Evolutionary conservation across 2,888 invertebrate genomes (phyloP), one percentile per base, ranked within the genome.

Genomic region (Pyralis farinalis): DNA sequence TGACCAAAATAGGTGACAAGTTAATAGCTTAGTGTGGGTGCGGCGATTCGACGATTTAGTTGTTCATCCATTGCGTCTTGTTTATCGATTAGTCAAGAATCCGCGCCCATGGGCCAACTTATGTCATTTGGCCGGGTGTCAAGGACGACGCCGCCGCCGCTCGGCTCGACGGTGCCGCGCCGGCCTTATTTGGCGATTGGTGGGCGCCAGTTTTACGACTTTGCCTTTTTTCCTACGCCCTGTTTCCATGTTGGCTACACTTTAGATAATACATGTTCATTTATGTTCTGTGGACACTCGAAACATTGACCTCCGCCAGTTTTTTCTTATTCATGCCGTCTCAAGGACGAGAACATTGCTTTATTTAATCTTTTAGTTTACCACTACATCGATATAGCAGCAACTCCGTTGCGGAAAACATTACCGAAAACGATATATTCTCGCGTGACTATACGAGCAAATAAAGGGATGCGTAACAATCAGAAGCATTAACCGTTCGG

Each of bases 171-270:
- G 74, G 77, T 77, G 78, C 81, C 80, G 70, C 71, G 79, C 76
- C 67, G 78, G 76, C 88, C 88, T 85, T 87, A 86, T 88, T 88
- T 82, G 85, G 84, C 72, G 71, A 84, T 85, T 83, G 85, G 86
- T 86, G 86, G 87, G 86, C 87, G 86, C 88, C 86, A 81, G 74
- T 82, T 87, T 88, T 87, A 88, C 72, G 84, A 82, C 88, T 82
- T 82, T 71, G 83, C 78, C 79, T 82, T 85, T 86, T 81, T 85
- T 83, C 76, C 77, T 75, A 73, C 71, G 76, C 77, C 67, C 71
- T 62, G 80, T 84, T 80, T 78, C 75, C 65, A 82, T 79, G 74
- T 77, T 71, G 65, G 71, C 69, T 75, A 68, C 69, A 72, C 62
- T 79, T 76, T 64, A 71, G 71, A 71, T 79, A 71, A 73, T 70